Percentiles rank a stretch among this genome's conserved stretches.
Conservation (phyloP, 2,113 vertebrate species). For the Aphelocoma coerulescens region DNA sequence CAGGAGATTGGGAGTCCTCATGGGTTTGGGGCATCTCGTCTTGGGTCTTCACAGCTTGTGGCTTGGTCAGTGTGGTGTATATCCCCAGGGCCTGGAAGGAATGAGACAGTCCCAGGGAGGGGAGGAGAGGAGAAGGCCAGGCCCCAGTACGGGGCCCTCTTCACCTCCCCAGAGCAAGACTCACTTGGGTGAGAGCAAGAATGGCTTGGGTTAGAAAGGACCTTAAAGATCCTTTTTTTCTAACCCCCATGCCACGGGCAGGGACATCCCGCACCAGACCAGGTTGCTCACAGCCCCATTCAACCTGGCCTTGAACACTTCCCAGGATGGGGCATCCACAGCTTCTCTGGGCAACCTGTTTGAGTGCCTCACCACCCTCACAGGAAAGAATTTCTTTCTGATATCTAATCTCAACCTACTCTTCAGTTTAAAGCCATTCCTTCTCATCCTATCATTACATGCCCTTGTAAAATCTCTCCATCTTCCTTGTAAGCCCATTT, state of each 20-base stretch:
- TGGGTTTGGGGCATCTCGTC: neutral
- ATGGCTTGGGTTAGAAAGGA: neutral
- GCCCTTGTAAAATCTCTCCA: neutral
- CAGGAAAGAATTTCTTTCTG: neutral
- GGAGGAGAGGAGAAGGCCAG: neutral
- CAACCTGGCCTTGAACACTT: neutral
- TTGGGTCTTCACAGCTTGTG: neutral
- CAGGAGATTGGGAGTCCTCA: neutral
- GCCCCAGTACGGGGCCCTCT: fast-evolving
- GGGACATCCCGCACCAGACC: fast-evolving
- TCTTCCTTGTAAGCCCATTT: neutral
- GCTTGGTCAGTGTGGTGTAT: conserved; percentile 72
- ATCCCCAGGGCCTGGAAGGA: conserved; percentile 74
- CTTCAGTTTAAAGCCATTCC: neutral
- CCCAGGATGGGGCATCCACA: neutral
- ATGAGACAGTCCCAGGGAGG: neutral
- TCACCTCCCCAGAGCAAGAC: fast-evolving
- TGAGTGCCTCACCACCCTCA: neutral
- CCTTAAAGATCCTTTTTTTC: neutral
- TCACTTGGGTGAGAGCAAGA: neutral
- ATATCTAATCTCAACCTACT: neutral
- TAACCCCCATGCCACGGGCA: no score
- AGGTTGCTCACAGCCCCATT: neutral
- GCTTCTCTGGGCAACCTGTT: neutral
- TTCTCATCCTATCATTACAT: neutral